phyloP scores from a whole-genome alignment of 1,140 invertebrate species.

The Pygmarrhopalites habei region DNA sequence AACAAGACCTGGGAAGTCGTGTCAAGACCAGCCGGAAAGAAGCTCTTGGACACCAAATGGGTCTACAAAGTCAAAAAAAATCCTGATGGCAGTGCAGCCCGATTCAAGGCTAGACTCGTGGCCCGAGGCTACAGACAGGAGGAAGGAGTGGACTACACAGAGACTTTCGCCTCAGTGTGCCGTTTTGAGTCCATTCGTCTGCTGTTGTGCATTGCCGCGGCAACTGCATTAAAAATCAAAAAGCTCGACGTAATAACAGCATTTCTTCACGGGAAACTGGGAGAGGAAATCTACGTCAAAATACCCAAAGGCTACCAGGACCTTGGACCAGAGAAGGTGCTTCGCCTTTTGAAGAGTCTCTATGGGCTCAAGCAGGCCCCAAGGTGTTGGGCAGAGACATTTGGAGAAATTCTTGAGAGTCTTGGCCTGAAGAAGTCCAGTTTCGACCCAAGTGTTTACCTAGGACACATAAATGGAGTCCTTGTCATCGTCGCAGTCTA shows the following conservation, averaged over 20 bases:
- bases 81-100: conserved; percentile 5
- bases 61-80: conserved; percentile 22
- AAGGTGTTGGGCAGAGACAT: conserved; percentile 43
- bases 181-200: conserved; percentile 38
- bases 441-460: background rate
- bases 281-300: conserved; percentile 42
- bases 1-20: conserved; percentile 42
- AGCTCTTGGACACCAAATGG: conserved; percentile 21
- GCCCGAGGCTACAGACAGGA: conserved; percentile 43
- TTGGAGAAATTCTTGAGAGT: background rate
- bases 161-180: conserved; percentile 46
- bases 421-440: background rate
- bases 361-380: conserved; percentile 47
- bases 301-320: no score
- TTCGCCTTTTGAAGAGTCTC: conserved; percentile 41
- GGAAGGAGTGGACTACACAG: conserved; percentile 43
- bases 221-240: conserved; percentile 34
- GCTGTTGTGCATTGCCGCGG: conserved; percentile 38
- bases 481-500: conserved; percentile 44
- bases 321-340: no score
- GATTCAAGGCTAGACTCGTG: conserved; percentile 42
- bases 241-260: conserved; percentile 45
- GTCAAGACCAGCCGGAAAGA: conserved; percentile 40
- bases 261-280: conserved; percentile 43
- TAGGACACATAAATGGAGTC: background rate